phyloP scores from a whole-genome alignment of 2,888 invertebrate species.

The Peribatodes rhomboidaria region DNA sequence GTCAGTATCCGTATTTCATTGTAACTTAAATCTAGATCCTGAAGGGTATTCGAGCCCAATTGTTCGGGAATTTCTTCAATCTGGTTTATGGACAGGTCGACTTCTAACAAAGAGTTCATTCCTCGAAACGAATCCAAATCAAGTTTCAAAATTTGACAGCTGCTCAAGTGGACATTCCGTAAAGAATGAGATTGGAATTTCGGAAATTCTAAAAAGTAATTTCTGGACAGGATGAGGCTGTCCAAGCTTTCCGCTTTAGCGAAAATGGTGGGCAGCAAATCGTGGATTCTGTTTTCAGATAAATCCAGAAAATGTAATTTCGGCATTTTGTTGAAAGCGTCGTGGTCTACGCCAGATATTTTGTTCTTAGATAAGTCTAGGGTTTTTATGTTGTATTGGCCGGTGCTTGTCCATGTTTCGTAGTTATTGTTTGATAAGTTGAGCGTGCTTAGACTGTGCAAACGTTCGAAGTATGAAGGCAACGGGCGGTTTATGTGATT shows the following conservation, averaged over 20 bases:
- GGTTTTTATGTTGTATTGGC: conserved; percentile 73
- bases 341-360: conserved; percentile 85
- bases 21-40: conserved; percentile 86
- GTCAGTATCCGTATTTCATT: conserved; percentile 87
- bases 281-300: conserved; percentile 89
- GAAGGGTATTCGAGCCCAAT: conserved; percentile 86
- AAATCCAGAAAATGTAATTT: conserved; percentile 88
- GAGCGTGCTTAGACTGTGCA: conserved; percentile 81
- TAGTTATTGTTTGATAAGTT: conserved; percentile 87
- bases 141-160: conserved; percentile 88
- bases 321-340: conserved; percentile 86
- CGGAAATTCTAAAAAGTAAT: conserved; percentile 87
- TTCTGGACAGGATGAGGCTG: conserved; percentile 88
- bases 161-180: conserved; percentile 86
- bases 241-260: conserved; percentile 84
- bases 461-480: conserved; percentile 75
- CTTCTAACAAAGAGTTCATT: conserved; percentile 85
- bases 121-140: conserved; percentile 80
- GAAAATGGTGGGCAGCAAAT: conserved; percentile 86
- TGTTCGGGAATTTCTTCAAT: conserved; percentile 87
- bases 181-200: conserved; percentile 86
- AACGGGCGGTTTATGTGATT: conserved; percentile 84
- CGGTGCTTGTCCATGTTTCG: conserved; percentile 69
- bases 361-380: conserved; percentile 90
- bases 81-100: conserved; percentile 89